Base-by-base conservation (phyloP, 2,113 vertebrate genomes). In the Noctilio leporinus region DNA sequence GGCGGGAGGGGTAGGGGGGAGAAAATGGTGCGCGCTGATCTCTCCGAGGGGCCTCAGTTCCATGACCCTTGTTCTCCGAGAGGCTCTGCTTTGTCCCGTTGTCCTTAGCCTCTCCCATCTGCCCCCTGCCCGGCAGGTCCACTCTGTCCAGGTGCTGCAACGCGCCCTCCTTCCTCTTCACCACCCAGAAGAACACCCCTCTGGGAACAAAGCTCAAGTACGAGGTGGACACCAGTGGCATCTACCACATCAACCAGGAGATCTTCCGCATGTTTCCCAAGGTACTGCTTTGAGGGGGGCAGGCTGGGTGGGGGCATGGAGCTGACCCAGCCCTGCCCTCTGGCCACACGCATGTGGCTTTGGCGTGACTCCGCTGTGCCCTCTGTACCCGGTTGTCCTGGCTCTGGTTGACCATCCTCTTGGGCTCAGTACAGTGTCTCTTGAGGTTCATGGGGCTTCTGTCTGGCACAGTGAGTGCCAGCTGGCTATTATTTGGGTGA, bases 231-330 rank as follows among this genome's bases (percentile, higher is more conserved):
- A 99, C 99, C 5, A 99, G 99, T 10, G 99, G 99, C 40, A 99
- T 99, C 93, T 98, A 99, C 81, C 99, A 99, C 89, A 99, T 99
- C 98, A 99, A 99, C 96, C 98, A 98, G 6, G 99, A 99, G 97
- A 98, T 99, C 97, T 99, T 99, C 98, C 99, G 99, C 89, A 99
- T 99, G 99, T 99, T 99, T 96, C 99, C 99, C 59, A 99, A 99
- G 98, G 99, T 99, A 89, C 59, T 35, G 10, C 62, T 77, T 33
- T 3, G n/a, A 3, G 38, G 22, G 0, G 53, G 24, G 53, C 5
- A 0, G 35, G 5, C 75, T 57, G 11, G 43, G 92, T 2, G 49
- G 59, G 69, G 20, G 1, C 0, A 0, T 4, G 77, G 35, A 53
- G 47, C 20, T 2, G 5, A 16, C 20, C n/a, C 67, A 14, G 7